A percentile compares a stretch with the other conserved stretches of the same genome.
phyloP scores from a whole-genome alignment of 2,888 invertebrate genomes.

The Rhagonycha lutea region DNA sequence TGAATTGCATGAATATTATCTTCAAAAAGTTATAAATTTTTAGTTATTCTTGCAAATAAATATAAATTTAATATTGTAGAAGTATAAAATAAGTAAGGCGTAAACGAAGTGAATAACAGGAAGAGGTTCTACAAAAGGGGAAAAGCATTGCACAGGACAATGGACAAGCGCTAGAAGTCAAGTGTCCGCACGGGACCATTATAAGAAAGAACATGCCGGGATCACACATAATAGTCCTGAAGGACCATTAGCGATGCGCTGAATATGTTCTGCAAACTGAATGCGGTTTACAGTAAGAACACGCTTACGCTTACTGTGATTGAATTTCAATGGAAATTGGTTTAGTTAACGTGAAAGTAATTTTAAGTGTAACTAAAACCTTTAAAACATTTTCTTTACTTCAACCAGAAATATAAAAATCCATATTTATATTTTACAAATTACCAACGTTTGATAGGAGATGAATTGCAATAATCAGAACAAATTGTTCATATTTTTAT shows the following conservation, averaged over 20 bases:
- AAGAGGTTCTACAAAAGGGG: slow-evolving; percentile 18
- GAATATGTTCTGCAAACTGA: slow-evolving; percentile 30
- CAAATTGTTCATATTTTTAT: neutral
- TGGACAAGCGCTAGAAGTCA: slow-evolving; percentile 35
- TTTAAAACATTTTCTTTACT: neutral
- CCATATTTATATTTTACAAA: neutral
- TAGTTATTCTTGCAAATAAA: neutral
- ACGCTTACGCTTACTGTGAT: slow-evolving; percentile 30
- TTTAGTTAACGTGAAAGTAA: slow-evolving; percentile 28
- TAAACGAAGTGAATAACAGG: slow-evolving; percentile 21
- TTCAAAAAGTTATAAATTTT: neutral
- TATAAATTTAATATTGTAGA: neutral
- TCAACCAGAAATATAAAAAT: neutral
- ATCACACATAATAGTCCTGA: slow-evolving; percentile 38
- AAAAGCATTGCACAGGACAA: slow-evolving; percentile 30
- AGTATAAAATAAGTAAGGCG: slow-evolving; percentile 13
- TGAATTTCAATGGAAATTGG: slow-evolving; percentile 36
- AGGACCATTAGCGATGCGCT: slow-evolving; percentile 37
- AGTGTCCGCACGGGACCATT: slow-evolving; percentile 42
- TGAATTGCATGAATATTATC: neutral
- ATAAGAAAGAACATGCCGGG: slow-evolving; percentile 39
- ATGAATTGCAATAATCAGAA: neutral
- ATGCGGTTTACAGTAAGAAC: slow-evolving; percentile 34
- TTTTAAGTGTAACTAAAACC: slow-evolving; percentile 12
- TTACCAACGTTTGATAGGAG: neutral